These are phyloP conservation scores for Montipora capricornis DNA, from an alignment of 64 coral and sea anemone genomes.

Conservation along the genomic window DNA sequence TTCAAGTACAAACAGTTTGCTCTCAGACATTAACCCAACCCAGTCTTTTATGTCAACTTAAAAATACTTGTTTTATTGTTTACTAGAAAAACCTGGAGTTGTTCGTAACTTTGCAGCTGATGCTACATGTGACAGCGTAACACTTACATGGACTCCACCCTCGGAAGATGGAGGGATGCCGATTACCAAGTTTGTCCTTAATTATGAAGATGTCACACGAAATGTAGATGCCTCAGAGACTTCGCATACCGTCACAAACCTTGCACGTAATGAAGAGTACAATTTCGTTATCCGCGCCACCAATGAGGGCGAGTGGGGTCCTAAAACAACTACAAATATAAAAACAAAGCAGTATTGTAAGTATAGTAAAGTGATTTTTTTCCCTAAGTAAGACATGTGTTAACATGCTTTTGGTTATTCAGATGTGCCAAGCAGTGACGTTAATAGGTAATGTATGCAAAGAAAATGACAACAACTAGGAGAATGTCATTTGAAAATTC, in stretches of 20 bases:
- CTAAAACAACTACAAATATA: background rate
- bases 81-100: conserved; percentile 13
- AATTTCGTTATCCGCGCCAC: conserved; percentile 24
- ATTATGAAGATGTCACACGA: background rate
- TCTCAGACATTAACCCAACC: no score
- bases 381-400: no score
- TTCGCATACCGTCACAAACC: conserved; percentile 22
- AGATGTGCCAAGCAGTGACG: no score
- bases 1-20: no score
- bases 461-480: no score
- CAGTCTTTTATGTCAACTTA: background rate
- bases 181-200: conserved; percentile 45
- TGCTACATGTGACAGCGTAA: conserved; percentile 16
- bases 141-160: conserved; percentile 31
- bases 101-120: background rate
- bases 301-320: conserved; percentile 21
- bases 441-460: no score
- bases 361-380: background rate
- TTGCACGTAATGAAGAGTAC: conserved; percentile 16
- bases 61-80: background rate
- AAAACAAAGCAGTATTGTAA: conserved; percentile 63
- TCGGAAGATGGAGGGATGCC: conserved; percentile 56
- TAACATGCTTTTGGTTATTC: no score
- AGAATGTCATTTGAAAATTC: no score
- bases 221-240: conserved; percentile 46